Percentiles rank a stretch among this genome's conserved stretches.
phyloP scores from a whole-genome alignment of 2,888 invertebrate genomes.

The Zaprionus lineosus region DNA sequence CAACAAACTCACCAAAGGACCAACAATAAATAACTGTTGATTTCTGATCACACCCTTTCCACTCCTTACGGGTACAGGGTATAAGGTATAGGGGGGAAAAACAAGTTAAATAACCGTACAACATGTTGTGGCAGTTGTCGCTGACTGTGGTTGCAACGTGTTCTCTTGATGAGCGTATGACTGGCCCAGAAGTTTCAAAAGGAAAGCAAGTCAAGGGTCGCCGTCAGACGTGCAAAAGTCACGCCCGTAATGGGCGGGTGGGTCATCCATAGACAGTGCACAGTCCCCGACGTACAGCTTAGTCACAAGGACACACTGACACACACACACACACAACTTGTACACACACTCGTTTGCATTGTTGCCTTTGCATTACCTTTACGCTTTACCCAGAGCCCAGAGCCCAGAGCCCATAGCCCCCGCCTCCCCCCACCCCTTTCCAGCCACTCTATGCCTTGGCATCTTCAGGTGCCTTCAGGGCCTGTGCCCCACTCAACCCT shows the following conservation, averaged over 20 bases:
- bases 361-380: slow-evolving; percentile 30
- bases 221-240: slow-evolving; percentile 67
- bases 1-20: too few species aligned
- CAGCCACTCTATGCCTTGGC: too few species aligned
- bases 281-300: too few species aligned
- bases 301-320: not conserved
- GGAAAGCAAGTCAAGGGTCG: slow-evolving; percentile 69
- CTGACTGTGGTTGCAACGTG: slow-evolving; percentile 55
- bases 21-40: too few species aligned
- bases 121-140: slow-evolving; percentile 46
- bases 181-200: slow-evolving; percentile 51
- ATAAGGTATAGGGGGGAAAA: not conserved
- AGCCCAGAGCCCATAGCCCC: too few species aligned
- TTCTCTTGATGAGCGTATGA: slow-evolving; percentile 54
- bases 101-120: slow-evolving; percentile 4
- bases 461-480: too few species aligned
- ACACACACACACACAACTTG: slow-evolving; percentile 3
- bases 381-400: slow-evolving; percentile 16
- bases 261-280: too few species aligned
- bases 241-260: slow-evolving; percentile 36
- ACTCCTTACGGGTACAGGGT: too few species aligned
- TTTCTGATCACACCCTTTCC: too few species aligned
- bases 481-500: too few species aligned
- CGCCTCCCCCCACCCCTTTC: too few species aligned
- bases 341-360: slow-evolving; percentile 3